Conservation (phyloP, 1,140 invertebrate species). For the Calycopis cecrops region DNA sequence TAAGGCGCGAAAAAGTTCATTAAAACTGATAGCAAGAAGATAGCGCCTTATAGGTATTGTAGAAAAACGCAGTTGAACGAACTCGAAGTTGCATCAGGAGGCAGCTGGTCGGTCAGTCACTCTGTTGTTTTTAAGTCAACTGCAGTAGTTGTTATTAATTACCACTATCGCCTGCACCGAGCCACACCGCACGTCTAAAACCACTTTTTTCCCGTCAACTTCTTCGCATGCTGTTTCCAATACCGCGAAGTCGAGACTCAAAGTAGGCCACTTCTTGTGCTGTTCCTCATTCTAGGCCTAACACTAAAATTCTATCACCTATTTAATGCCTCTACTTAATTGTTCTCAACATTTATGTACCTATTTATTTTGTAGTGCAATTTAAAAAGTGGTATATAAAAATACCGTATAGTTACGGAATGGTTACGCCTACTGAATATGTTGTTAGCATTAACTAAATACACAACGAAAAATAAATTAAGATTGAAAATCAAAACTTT, state of each 20-base stretch:
- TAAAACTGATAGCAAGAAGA: too few relatives aligned
- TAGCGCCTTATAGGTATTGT: neutral
- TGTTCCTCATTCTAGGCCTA: too few relatives aligned
- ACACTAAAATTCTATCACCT: too few relatives aligned
- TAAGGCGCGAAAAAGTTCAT: too few relatives aligned
- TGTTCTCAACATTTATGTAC: constrained; percentile 3
- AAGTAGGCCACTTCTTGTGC: too few relatives aligned
- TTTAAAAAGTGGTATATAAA: constrained; percentile 4
- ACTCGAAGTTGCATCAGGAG: neutral
- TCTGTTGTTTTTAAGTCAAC: neutral
- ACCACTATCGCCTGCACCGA: too few relatives aligned
- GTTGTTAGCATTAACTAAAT: neutral
- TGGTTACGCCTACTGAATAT: constrained; percentile 6
- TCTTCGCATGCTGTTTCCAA: too few relatives aligned
- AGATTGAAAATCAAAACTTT: too few relatives aligned
- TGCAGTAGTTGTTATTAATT: neutral
- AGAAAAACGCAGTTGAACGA: constrained; percentile 8
- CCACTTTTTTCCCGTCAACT: too few relatives aligned
- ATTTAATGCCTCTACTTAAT: neutral
- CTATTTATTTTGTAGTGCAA: neutral
- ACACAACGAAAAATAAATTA: too few relatives aligned
- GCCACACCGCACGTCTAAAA: too few relatives aligned
- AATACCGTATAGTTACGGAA: constrained; percentile 5
- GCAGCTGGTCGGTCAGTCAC: constrained; percentile 6
- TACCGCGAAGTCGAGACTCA: too few relatives aligned